These are phyloP conservation scores for Pelagia noctiluca DNA, from an alignment of 30 jellyfish, hydroid and myxozoan genomes.

Conservation along the genomic window DNA sequence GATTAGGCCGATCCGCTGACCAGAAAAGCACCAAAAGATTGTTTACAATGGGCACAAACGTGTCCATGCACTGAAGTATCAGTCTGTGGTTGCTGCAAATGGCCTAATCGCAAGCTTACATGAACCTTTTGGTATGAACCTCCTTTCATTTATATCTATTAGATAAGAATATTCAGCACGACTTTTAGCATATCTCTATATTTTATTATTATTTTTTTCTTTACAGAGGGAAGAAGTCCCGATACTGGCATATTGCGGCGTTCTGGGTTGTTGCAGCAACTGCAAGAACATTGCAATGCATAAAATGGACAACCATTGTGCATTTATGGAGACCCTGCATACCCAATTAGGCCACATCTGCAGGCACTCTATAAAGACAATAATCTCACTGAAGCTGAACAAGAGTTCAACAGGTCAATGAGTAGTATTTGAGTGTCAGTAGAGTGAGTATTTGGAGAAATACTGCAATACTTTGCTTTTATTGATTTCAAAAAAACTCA, in stretches of 20 bases:
- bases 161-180: too few species aligned
- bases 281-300: constrained; percentile 28
- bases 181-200: too few species aligned
- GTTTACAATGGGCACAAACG: constrained; percentile 86
- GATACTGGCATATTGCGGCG: constrained; percentile 62
- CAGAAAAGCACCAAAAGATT: constrained; percentile 65
- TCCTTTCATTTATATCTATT: too few species aligned
- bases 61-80: constrained; percentile 76
- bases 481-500: too few species aligned
- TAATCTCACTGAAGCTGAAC: constrained; percentile 1
- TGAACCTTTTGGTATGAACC: constrained; percentile 85
- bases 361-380: constrained; percentile 32
- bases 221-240: constrained; percentile 58
- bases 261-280: constrained; percentile 46
- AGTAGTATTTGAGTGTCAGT: constrained; percentile 23
- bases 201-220: too few species aligned
- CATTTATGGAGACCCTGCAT: constrained; percentile 76
- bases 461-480: constrained; percentile 29
- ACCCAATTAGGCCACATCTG: constrained; percentile 57
- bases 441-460: constrained; percentile 52
- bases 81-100: constrained; percentile 77
- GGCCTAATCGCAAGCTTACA: constrained; percentile 66
- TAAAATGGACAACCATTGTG: constrained; percentile 50
- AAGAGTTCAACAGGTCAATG: constrained; percentile 21
- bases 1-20: constrained; percentile 79